Percentiles rank a stretch among this genome's conserved stretches.
Evolutionary conservation across 2,888 invertebrate genomes (phyloP).

Genomic region (Leptinotarsa haldemani): DNA sequence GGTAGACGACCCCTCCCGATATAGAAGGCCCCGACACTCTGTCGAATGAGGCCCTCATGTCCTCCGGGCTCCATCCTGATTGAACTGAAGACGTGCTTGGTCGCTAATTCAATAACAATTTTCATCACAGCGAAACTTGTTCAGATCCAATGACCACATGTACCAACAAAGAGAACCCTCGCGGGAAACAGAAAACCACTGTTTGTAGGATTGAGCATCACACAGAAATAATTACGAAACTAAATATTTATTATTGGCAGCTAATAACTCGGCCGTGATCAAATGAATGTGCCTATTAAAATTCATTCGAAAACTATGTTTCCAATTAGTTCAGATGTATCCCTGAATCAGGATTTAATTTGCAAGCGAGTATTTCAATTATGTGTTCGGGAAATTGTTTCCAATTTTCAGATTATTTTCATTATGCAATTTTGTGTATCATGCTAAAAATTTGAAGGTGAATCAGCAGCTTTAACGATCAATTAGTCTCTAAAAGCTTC

Average conservation of each 20-base stretch:
- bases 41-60: too few relatives aligned
- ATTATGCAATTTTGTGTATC: not conserved
- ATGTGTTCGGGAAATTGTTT: not conserved
- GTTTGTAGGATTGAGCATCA: conserved; percentile 2
- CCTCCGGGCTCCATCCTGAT: too few relatives aligned
- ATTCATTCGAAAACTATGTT: not conserved
- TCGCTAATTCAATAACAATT: too few relatives aligned
- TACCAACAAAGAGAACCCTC: not conserved
- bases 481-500: too few relatives aligned
- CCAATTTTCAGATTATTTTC: not conserved
- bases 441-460: not conserved
- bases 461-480: too few relatives aligned
- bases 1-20: too few relatives aligned
- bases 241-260: not conserved
- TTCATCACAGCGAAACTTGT: too few relatives aligned
- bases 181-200: not conserved
- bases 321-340: conserved; percentile 1
- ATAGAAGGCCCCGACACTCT: too few relatives aligned
- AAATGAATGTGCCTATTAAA: not conserved
- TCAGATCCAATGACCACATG: too few relatives aligned
- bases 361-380: not conserved
- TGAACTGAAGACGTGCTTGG: too few relatives aligned
- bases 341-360: not conserved
- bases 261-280: not conserved
- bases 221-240: not conserved